Base-by-base conservation (phyloP, 1,140 invertebrate species). In the Pygmarrhopalites habei region DNA sequence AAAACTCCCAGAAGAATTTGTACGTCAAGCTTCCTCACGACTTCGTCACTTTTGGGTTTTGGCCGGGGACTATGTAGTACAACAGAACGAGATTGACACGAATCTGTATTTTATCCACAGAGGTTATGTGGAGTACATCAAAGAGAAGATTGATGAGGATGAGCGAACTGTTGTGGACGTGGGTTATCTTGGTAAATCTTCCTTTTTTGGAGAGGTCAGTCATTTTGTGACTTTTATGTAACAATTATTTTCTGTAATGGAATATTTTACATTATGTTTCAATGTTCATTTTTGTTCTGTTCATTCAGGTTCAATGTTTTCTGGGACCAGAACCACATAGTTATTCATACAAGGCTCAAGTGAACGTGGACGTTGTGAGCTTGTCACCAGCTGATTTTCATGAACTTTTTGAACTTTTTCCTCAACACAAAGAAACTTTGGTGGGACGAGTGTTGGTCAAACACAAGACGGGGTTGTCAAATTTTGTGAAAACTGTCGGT, bases 41-140 rank as follows among this genome's bases (percentile, higher is more conserved):
- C 4, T 63, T 15, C 35, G 44, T 1, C 52, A 32, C 5, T 35
- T 35, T n/a, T 57, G 32, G 52, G 43, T 63, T 19, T 21, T 63
- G 2, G 26, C 28, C 46, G 53, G 43, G 15, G 61, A 63, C 35
- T 63, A 12, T 35, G 43, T 63, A 25, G 30, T 57, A 29, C 32
- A 25, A 2, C 53, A 63, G 29, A 32, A 58, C 14, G 53, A 58
- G 17, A 49, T 47, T 21, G 61, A 63, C 26, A 28, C 60, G 15
- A 44, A 44, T n/a, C 7, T 63, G 7, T 63, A 63, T 28, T 63
- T 63, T 25, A 49, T 63, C 12, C 61, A 63, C 58, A 12, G 32
- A 4, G 61, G 61, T n/a, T 23, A 61, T n/a, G 44, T 63, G 17
- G 41, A 46, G 12, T 58, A 47, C 23, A 44, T 41, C 35, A 43